Evolutionary conservation across 92 coral and sea anemone genomes (phyloP), one percentile per base, ranked within the genome.

Genomic region (Galaxea fascicularis): DNA sequence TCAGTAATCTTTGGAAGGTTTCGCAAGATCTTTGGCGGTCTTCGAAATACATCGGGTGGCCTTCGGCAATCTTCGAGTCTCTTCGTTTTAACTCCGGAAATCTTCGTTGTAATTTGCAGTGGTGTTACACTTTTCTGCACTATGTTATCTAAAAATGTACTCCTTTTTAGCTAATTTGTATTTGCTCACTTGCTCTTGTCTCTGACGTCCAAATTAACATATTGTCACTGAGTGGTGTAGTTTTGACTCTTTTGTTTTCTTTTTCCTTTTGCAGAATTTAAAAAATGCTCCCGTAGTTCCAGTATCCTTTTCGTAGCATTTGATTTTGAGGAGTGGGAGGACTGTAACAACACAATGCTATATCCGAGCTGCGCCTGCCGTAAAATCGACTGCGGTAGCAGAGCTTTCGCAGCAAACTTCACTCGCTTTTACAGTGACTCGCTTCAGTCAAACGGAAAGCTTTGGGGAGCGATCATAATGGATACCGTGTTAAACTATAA

Each of bases 321-420:
- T 69, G 93, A 93, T 49, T 93, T 90, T 57, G 96, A 93, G 22
- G 96, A 93, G 67, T 85, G 92, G 92, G 92, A 89, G n/a, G 22
- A 85, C 18, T 78, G 83, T 22, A 15, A 39, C 46, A 45, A 70
- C 44, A 60, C 14, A 21, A 58, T 24, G 0, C 52, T 35, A 4
- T 2, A 47, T 49, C 86, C 89, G 0, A 25, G 26, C 0, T 89
- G 89, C 27, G 92, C 89, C 18, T 89, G 89, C 27, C 76, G 45
- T 20, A 16, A 4, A 0, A 46, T 83, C n/a, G 90, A 79, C 29
- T 83, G 89, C 69, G 95, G 95, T 1, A 92, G 95, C 68, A 82
- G 88, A 65, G 86, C 81, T 10, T 92, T 92, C 80, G 93, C 87
- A 56, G 74, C 69, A 80, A 92, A 93, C 83, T 64, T 93, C 31